Base-by-base conservation (phyloP, 2,113 vertebrate genomes). In the Phocoena phocoena region DNA sequence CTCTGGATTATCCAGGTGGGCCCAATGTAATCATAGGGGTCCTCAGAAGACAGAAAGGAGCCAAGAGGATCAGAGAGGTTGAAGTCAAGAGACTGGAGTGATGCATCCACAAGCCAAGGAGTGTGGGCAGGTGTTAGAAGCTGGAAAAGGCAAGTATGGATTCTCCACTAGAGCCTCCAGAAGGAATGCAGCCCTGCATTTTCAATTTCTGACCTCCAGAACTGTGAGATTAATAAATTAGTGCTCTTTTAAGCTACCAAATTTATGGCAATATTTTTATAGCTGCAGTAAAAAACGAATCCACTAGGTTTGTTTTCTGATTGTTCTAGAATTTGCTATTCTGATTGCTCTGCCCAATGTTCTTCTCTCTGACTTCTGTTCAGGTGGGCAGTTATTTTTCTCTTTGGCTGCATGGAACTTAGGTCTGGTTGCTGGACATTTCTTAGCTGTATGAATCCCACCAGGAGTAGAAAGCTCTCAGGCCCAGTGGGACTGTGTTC, bases 321-420 rank as follows among this genome's bases (percentile, higher is more conserved):
- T 33, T 14, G 28, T 5, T 44, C 25, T 3, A 26, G 36, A 77
- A 76, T 67, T 17, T 44, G 6, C 60, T 33, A 10, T 84, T 58
- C 67, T 26, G 23, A 18, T 33, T 11, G 28, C 3, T 44, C 25
- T 3, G 28, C 26, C 65, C 6, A 0, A 17, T 4, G 3, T 47
- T 60, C 14, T 63, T n/a, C 33, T 25, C 50, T 81, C 41, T 76
- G 67, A 25, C 81, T 38, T 71, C 41, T 23, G 63, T 47, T 33
- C 28, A 8, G 21, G 36, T 7, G 33, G 17, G 50, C 60, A 74
- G 71, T 38, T 70, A 18, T 5, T 50, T 82, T 50, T 77, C 25
- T n/a, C 47, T 58, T 9, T 4, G 58, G 38, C 5, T 21, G 68
- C 47, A 2, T 10, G 20, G 26, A 28, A 63, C 62, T 93, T 33